Base-by-base conservation (phyloP, 2,888 invertebrate species). In the Harpalus rufipes region DNA sequence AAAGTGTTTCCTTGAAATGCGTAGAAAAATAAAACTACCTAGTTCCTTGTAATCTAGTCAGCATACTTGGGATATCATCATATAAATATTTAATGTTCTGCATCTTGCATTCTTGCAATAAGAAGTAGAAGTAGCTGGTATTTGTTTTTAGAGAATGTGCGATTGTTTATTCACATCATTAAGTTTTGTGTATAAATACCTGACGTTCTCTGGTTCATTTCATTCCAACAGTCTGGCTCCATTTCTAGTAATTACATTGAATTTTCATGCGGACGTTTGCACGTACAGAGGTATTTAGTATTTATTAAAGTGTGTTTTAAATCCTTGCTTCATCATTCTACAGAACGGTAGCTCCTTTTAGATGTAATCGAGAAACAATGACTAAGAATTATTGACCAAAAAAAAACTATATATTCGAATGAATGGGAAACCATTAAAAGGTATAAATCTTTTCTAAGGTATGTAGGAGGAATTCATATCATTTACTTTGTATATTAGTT, bases 171-270 rank as follows among this genome's bases (percentile, higher is more conserved):
- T 74, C 72, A 44, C 72, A 44, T 74, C 72, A 74, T 74, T 74
- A 44, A 74, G 72, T 44, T 74, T 44, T 44, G 72, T 74, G 44
- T 74, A 74, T 74, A 74, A 74, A 14, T 39, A 12, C 68, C 12
- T 39, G 25, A 56, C 14, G 10, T 14, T 25, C 44, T 14, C 58
- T 78, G 72, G 83, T 76, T 83, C 83, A 83, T 83, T 83, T 76
- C 44, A 61, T 59, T 44, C 83, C 44, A 84, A 84, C 63, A 61
- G 65, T 25, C 63, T n/a, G 14, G 32, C 61, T 84, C 79, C 85
- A 87, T 87, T 87, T 84, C 87, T 84, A 81, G 86, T 88, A 88
- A 88, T 88, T 88, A 86, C 87, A 88, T 88, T 88, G 88, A 88
- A 88, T 88, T 88, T 88, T 88, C 88, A 88, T 88, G 88, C 84